Evolutionary conservation across 2,888 invertebrate species (phyloP), one percentile per base, ranked within the genome.

Genomic region (Colletes collaris): DNA sequence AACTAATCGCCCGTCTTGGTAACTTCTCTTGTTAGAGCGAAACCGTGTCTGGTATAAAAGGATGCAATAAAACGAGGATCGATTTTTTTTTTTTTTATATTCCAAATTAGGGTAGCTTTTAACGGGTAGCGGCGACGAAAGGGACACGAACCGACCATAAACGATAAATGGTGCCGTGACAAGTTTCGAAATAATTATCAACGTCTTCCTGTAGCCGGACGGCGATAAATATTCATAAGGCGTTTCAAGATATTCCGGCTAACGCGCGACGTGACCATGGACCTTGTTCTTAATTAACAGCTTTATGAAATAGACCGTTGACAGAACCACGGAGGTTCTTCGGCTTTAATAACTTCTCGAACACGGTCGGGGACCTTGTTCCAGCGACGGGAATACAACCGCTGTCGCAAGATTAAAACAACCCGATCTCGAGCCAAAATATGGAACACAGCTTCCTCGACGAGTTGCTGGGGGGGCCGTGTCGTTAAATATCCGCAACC

Each of bases 251-350:
- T 79, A 85, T 85, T 81, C 81, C 63, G 67, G 79, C 65, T 85
- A 80, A 83, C 79, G 78, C 58, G 82, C 69, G 63, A 85, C 80
- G 85, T 77, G 78, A 80, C 76, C 80, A 49, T 74, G 71, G 74
- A 79, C 83, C 83, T 81, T 83, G 85, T 68, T 68, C 81, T 85
- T 85, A 85, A 85, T 85, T 83, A 85, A 85, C 85, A 75, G 83
- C 75, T 83, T 81, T 66, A 70, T 71, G 73, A 81, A 83, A 85
- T 75, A 72, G 79, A 71, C 59, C 72, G 85, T 73, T 68, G 82
- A 82, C 77, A 56, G 65, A 75, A 70, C 58, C 63, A 44, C 71
- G 37, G 56, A 66, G 77, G 75, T 80, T 71, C 78, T 72, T 72
- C 52, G 74, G 70, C 76, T 70, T 59, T 73, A 46, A 73, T 65